These are phyloP conservation scores for Agrochola lota DNA, from an alignment of 2,888 invertebrate genomes.

Conservation along the genomic window DNA sequence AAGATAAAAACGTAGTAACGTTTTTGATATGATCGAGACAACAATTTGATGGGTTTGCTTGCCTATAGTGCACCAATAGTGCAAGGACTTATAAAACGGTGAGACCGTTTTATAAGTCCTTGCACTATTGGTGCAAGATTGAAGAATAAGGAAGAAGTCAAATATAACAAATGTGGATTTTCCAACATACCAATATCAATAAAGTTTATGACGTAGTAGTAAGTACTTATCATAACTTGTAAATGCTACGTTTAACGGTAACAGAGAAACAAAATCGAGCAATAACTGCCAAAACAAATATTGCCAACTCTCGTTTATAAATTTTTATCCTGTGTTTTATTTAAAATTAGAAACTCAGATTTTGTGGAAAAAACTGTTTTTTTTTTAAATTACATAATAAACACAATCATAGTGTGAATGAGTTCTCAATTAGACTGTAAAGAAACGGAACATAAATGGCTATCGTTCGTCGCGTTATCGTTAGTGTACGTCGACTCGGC, in stretches of 20 bases:
- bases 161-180: background rate
- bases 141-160: background rate
- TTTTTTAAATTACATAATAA: background rate
- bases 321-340: constrained; percentile 5
- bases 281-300: background rate
- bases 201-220: constrained; percentile 28
- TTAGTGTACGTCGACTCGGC: constrained; percentile 34
- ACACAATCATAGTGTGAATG: constrained; percentile 44
- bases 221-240: constrained; percentile 5
- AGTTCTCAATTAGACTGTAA: constrained; percentile 44
- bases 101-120: too few relatives aligned
- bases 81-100: background rate
- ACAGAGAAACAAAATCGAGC: constrained; percentile 4
- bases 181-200: background rate
- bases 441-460: constrained; percentile 49
- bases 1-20: too few relatives aligned
- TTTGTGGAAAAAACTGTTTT: background rate
- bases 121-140: too few relatives aligned
- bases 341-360: constrained; percentile 6
- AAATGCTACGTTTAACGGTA: constrained; percentile 7
- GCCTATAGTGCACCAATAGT: background rate
- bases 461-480: constrained; percentile 50
- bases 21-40: too few relatives aligned
- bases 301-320: background rate
- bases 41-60: background rate